Conservation (phyloP, 2,113 vertebrate species). For the Cynoglossus semilaevis region DNA sequence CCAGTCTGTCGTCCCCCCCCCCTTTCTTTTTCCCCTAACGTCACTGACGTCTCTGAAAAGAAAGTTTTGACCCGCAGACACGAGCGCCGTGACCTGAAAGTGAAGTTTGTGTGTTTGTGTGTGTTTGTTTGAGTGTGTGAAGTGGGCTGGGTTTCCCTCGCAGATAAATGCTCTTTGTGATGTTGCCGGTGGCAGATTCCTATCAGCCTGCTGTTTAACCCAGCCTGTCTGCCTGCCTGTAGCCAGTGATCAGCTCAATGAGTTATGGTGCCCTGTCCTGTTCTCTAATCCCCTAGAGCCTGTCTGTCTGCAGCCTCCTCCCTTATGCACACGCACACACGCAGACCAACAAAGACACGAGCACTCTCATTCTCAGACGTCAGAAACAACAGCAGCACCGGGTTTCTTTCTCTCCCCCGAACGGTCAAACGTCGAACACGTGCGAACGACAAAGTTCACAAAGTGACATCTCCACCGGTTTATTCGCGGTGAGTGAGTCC, state of each 20-base stretch:
- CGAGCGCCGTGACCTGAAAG: not conserved
- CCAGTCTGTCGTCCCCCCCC: not conserved
- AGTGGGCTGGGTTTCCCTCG: slow-evolving; percentile 56
- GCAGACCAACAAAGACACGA: slow-evolving; percentile 60
- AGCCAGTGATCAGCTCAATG: slow-evolving; percentile 58
- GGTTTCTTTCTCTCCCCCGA: slow-evolving; percentile 54
- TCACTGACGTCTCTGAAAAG: not conserved
- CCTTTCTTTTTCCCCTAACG: not conserved
- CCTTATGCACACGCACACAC: slow-evolving; percentile 66
- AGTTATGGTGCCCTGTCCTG: slow-evolving; percentile 71
- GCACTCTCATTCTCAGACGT: slow-evolving; percentile 41
- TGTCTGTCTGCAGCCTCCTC: slow-evolving; percentile 70
- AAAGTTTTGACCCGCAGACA: slow-evolving; percentile 1
- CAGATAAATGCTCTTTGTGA: slow-evolving; percentile 68
- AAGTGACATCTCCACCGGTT: slow-evolving; percentile 4
- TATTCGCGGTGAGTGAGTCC: too few species aligned
- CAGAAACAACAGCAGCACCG: slow-evolving; percentile 52
- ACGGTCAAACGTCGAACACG: slow-evolving; percentile 10
- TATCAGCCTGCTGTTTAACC: slow-evolving; percentile 68
- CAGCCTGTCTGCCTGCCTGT: slow-evolving; percentile 71
- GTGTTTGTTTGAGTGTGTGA: slow-evolving; percentile 52
- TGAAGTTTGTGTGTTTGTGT: slow-evolving; percentile 8
- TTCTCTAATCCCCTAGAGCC: slow-evolving; percentile 74
- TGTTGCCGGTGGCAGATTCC: slow-evolving; percentile 67
- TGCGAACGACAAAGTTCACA: slow-evolving; percentile 21